Conservation (phyloP, 2,797 vertebrate species). For the Ara ararauna region DNA sequence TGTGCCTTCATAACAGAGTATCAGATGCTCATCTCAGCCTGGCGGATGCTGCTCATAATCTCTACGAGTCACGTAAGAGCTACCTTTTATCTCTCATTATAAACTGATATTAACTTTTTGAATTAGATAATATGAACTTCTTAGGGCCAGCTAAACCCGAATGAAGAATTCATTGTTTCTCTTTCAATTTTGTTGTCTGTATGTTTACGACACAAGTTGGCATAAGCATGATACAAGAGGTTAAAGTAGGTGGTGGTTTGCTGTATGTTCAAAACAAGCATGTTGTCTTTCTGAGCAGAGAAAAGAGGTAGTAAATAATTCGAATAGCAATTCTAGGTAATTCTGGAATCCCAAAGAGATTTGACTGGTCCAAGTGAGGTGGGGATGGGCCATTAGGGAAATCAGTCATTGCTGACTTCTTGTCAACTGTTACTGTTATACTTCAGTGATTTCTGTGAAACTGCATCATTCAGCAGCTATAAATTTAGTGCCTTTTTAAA, state of each 20-base stretch:
- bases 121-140: not conserved
- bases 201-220: not conserved
- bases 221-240: accelerated
- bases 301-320: not conserved
- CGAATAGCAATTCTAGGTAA: not conserved
- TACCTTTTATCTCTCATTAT: not conserved
- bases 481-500: not conserved
- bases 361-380: not conserved
- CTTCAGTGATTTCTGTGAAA: not conserved
- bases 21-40: constrained; percentile 95
- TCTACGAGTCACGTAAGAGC: constrained; percentile 87
- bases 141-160: not conserved
- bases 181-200: not conserved
- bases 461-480: not conserved
- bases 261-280: not conserved
- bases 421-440: not conserved
- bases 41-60: constrained; percentile 94
- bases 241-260: not conserved
- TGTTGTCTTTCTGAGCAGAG: not conserved
- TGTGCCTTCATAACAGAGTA: constrained; percentile 85
- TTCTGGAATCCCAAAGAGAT: not conserved
- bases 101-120: not conserved
- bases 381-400: not conserved
- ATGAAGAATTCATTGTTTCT: not conserved
- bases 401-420: not conserved